Evolutionary conservation across 1,140 invertebrate species (phyloP).

Genomic region (Drosophila jambulina): DNA sequence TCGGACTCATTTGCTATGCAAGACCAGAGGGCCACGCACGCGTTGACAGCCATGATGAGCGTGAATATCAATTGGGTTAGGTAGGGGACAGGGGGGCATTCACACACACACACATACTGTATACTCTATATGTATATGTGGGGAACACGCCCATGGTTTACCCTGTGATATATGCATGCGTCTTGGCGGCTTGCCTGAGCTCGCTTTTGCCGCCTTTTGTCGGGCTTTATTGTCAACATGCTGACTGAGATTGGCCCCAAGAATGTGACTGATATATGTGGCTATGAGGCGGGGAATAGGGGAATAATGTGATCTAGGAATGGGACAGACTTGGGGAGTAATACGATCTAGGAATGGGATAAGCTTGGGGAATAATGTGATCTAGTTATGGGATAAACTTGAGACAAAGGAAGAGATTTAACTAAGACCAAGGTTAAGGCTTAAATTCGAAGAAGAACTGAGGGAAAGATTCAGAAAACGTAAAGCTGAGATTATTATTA

Average conservation of each 20-base stretch:
- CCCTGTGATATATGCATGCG: constrained; percentile 40
- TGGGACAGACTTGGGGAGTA: background rate
- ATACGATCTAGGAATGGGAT: background rate
- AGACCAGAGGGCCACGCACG: constrained; percentile 67
- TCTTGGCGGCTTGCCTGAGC: constrained; percentile 5
- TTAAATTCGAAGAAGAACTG: background rate
- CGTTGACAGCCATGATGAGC: constrained; percentile 59
- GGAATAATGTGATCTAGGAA: background rate
- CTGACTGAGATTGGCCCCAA: constrained; percentile 25
- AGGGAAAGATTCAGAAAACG: background rate
- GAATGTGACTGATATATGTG: constrained; percentile 37
- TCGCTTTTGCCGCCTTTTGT: constrained; percentile 25
- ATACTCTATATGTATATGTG: background rate
- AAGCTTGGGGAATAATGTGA: background rate
- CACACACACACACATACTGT: background rate
- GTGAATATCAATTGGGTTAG: constrained; percentile 62
- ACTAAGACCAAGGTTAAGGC: background rate
- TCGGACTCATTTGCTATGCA: constrained; percentile 73
- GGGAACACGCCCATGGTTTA: constrained; percentile 10
- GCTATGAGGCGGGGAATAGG: too few relatives aligned
- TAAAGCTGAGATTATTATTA: background rate
- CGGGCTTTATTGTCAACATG: constrained; percentile 44
- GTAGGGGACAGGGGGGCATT: background rate
- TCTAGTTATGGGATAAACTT: background rate
- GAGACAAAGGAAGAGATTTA: background rate